Evolutionary conservation across 2,888 invertebrate species (phyloP).

Genomic region (Agrochola lota): DNA sequence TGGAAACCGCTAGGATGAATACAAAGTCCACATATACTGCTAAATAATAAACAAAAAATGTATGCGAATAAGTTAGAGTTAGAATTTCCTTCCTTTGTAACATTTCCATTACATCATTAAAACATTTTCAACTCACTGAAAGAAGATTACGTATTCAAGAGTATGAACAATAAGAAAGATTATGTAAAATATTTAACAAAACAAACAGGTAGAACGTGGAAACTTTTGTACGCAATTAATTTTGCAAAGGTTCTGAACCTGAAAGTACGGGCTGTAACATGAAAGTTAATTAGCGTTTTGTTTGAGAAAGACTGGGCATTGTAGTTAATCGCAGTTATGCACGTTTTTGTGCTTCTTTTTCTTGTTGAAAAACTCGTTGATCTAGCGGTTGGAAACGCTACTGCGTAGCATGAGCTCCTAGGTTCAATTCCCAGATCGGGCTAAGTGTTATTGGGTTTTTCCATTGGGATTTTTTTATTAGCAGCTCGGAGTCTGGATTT

Average conservation of each 20-base stretch:
- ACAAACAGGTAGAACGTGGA: conserved; percentile 14
- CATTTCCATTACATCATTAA: neutral
- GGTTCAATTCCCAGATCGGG: no score
- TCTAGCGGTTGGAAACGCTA: no score
- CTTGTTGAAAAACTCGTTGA: neutral
- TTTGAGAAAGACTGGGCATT: conserved; percentile 19
- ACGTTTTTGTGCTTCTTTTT: neutral
- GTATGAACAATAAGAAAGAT: conserved; percentile 27
- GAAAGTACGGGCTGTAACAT: conserved; percentile 43
- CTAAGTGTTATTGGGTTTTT: no score
- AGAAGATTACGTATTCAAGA: conserved; percentile 27
- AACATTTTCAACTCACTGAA: neutral
- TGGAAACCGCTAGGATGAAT: neutral
- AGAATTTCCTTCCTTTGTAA: neutral
- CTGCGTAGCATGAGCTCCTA: no score
- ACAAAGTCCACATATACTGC: neutral
- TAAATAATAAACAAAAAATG: neutral
- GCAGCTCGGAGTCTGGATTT: no score
- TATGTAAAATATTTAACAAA: conserved; percentile 37
- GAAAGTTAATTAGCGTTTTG: conserved; percentile 59
- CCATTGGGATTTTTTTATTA: no score
- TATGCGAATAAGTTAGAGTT: neutral
- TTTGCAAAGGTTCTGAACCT: conserved; percentile 46
- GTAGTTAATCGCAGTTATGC: conserved; percentile 17
- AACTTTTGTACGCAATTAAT: conserved; percentile 53